Percentiles rank a stretch among this genome's conserved stretches.
phyloP scores from a whole-genome alignment of 2,113 vertebrate species.

The Pseudorasbora parva region DNA sequence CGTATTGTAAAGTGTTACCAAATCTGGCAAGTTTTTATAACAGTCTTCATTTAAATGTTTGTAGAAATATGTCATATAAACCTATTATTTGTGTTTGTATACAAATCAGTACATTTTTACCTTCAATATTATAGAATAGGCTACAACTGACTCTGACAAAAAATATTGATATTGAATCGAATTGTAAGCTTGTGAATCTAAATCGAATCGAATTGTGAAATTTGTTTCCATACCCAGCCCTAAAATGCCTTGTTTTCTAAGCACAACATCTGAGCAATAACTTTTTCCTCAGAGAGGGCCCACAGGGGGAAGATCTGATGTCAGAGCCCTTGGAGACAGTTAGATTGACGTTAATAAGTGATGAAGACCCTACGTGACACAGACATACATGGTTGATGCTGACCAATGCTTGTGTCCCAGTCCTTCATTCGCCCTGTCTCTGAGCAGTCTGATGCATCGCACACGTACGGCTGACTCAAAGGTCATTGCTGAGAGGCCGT shows the following conservation, averaged over 20 bases:
- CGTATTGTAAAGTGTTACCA: too few relatives aligned
- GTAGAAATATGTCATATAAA: too few relatives aligned
- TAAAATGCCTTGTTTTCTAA: not conserved
- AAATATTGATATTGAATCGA: too few relatives aligned
- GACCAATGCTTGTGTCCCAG: constrained; percentile 20
- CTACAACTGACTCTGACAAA: too few relatives aligned
- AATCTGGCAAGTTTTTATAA: too few relatives aligned
- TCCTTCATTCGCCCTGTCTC: constrained; percentile 31
- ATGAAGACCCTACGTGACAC: constrained; percentile 29
- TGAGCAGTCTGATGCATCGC: constrained; percentile 22
- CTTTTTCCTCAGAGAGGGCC: not conserved
- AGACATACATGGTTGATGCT: constrained; percentile 4
- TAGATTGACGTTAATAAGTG: constrained; percentile 26
- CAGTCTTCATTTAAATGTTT: too few relatives aligned
- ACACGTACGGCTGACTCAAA: constrained; percentile 11
- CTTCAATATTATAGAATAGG: too few relatives aligned
- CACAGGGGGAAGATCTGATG: not conserved
- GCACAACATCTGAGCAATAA: not conserved
- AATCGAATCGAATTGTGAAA: too few relatives aligned
- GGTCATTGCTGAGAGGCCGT: constrained; percentile 8
- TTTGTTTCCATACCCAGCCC: too few relatives aligned
- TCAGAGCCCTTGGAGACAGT: not conserved
- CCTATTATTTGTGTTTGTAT: too few relatives aligned
- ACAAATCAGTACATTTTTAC: too few relatives aligned
- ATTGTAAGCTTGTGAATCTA: too few relatives aligned